Percentiles rank a stretch among this genome's conserved stretches.
Conservation (phyloP, 2,113 vertebrate species). For the Channa maculata region DNA sequence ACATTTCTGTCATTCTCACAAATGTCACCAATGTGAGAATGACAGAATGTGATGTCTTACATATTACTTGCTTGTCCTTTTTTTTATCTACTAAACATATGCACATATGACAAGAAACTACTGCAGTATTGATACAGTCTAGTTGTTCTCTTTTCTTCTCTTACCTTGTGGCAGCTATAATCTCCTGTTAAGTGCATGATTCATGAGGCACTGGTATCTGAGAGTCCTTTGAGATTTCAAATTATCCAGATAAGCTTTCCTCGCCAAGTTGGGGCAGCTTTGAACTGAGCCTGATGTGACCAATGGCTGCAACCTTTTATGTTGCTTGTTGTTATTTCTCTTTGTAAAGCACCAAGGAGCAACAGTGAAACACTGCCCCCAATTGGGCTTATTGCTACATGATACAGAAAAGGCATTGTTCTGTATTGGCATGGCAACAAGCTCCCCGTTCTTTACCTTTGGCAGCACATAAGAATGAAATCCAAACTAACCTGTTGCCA, state of each 20-base stretch:
- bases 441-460: not conserved
- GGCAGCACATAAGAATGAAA: conserved; percentile 34
- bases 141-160: conserved; percentile 32
- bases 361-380: conserved; percentile 74
- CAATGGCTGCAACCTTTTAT: conserved; percentile 41
- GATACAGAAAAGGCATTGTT: not conserved
- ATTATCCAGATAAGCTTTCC: conserved; percentile 64
- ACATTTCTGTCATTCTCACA: not conserved
- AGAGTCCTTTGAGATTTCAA: conserved; percentile 59
- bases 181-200: conserved; percentile 51
- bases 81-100: conserved; percentile 11
- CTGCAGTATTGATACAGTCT: conserved; percentile 10
- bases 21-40: no score
- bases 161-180: conserved; percentile 40
- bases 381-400: conserved; percentile 42
- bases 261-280: conserved; percentile 45
- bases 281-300: conserved; percentile 58
- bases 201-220: conserved; percentile 46
- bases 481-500: conserved; percentile 8
- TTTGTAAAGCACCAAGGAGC: not conserved
- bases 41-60: not conserved
- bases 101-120: conserved; percentile 11
- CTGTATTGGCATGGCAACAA: conserved; percentile 38
- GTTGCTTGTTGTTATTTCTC: conserved; percentile 15
- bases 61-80: conserved; percentile 4